phyloP scores from a whole-genome alignment of 2,113 vertebrate genomes.

The Lampris megalopsis region DNA sequence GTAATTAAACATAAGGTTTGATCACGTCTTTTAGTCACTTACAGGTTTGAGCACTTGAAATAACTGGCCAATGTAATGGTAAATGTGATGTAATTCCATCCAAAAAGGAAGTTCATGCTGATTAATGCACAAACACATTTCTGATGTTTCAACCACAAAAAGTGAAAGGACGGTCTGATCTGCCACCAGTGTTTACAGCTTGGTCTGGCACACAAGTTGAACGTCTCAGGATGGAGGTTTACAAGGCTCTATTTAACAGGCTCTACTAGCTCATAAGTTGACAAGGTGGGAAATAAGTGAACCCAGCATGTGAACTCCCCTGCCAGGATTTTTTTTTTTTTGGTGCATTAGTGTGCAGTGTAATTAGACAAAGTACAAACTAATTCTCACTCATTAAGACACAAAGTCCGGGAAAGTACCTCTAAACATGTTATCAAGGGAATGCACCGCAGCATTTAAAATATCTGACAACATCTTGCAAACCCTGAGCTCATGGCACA shows the following conservation, averaged over 20 bases:
- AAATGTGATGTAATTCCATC: too few species aligned
- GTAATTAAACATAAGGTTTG: too few species aligned
- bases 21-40: too few species aligned
- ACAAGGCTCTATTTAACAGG: background rate
- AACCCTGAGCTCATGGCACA: constrained; percentile 30
- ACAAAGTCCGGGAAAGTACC: constrained; percentile 15
- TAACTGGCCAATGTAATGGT: too few species aligned
- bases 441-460: constrained; percentile 29
- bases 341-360: background rate
- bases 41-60: too few species aligned
- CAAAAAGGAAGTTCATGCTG: too few species aligned
- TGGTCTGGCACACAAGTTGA: too few species aligned
- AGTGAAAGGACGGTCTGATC: too few species aligned
- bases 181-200: too few species aligned
- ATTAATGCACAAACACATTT: too few species aligned
- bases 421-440: constrained; percentile 1
- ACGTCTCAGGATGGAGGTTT: background rate
- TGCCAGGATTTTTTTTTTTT: background rate
- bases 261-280: background rate
- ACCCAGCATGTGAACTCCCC: background rate
- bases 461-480: constrained; percentile 32
- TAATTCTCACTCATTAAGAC: constrained; percentile 24
- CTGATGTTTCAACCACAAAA: too few species aligned
- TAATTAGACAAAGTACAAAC: constrained; percentile 15
- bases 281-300: background rate